Conservation (phyloP, 2,113 vertebrate genomes). For the Syngnathoides biaculeatus region DNA sequence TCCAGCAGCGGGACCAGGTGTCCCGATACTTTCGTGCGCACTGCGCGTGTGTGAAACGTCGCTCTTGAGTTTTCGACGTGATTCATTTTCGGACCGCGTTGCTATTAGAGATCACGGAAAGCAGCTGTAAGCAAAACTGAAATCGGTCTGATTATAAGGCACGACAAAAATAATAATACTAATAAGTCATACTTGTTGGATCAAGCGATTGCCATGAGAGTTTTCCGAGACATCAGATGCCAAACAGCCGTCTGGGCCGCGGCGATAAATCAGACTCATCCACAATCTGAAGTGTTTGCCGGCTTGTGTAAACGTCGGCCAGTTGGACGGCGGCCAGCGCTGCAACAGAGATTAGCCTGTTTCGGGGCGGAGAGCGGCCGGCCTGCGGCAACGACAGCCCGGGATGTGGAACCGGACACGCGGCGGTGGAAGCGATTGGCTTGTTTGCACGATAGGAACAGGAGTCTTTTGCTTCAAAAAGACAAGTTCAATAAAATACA, state of each 20-base stretch:
- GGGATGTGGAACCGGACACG: constrained; percentile 4
- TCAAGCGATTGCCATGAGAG: constrained; percentile 20
- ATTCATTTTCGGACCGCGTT: constrained; percentile 29
- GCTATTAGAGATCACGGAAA: constrained; percentile 37
- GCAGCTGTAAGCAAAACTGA: constrained; percentile 30
- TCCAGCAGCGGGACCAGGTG: neutral
- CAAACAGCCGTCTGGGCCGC: constrained; percentile 36
- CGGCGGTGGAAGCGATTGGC: neutral
- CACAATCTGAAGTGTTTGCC: constrained; percentile 46
- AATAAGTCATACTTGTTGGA: constrained; percentile 18
- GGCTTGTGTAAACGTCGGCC: constrained; percentile 42
- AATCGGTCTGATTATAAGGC: constrained; percentile 45
- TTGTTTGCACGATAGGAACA: constrained; percentile 1
- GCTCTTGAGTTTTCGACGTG: constrained; percentile 14
- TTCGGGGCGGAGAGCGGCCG: constrained; percentile 15
- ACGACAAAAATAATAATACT: constrained; percentile 32
- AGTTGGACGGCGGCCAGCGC: constrained; percentile 18
- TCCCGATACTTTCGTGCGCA: neutral
- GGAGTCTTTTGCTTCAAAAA: neutral
- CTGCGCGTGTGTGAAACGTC: neutral
- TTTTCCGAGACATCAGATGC: constrained; percentile 24
- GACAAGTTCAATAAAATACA: constrained; percentile 1
- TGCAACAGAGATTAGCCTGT: constrained; percentile 25
- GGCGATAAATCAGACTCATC: constrained; percentile 44
- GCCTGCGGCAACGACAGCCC: constrained; percentile 2